phyloP scores from a whole-genome alignment of 2,113 vertebrate genomes.

The Syngnathus typhle region DNA sequence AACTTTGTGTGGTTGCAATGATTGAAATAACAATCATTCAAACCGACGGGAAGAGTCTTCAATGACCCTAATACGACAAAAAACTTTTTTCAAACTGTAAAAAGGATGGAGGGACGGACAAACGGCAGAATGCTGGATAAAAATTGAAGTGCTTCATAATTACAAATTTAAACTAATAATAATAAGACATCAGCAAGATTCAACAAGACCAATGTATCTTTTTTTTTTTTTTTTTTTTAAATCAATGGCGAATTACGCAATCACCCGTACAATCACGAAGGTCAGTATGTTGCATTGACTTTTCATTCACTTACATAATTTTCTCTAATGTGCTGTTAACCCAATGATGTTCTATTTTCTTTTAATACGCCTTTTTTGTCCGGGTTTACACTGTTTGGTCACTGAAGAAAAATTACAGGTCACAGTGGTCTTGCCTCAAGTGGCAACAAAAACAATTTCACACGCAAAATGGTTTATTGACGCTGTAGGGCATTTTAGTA shows the following conservation, averaged over 20 bases:
- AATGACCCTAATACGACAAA: too few relatives aligned
- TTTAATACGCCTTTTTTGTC: not conserved
- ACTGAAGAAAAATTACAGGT: not conserved
- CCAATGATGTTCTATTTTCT: not conserved
- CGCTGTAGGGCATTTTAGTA: constrained; percentile 16
- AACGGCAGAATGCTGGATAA: too few relatives aligned
- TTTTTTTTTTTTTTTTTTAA: too few relatives aligned
- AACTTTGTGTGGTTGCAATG: too few relatives aligned
- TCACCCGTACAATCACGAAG: not conserved
- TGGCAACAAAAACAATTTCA: constrained; percentile 11
- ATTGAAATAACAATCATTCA: too few relatives aligned
- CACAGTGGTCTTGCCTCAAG: not conserved
- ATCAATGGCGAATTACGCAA: not conserved
- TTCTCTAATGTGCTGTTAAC: not conserved
- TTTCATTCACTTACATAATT: constrained; percentile 1
- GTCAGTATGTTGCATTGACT: not conserved
- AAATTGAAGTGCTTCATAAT: too few relatives aligned
- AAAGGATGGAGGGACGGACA: too few relatives aligned
- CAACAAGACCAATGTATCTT: too few relatives aligned
- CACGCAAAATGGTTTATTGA: constrained; percentile 25
- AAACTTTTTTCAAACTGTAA: too few relatives aligned
- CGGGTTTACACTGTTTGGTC: not conserved
- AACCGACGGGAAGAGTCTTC: too few relatives aligned
- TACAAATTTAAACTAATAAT: too few relatives aligned
- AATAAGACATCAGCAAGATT: too few relatives aligned